These are phyloP conservation scores for Trichosurus vulpecula DNA, from an alignment of 2,797 vertebrate genomes.

Conservation along the genomic window DNA sequence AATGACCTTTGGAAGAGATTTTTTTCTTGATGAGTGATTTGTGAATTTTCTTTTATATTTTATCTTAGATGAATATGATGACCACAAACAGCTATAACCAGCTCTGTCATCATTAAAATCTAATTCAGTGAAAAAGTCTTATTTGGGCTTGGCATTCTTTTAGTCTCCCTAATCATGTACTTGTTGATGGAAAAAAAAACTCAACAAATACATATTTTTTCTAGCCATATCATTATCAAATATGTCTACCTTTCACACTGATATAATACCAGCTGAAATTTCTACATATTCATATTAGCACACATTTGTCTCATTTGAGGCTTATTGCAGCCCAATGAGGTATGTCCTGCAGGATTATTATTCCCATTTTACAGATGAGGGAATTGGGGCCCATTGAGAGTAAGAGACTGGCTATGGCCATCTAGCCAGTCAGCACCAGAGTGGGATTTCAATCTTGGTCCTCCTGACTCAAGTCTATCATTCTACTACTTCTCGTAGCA, in stretches of 20 bases:
- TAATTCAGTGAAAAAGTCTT: background rate
- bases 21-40: background rate
- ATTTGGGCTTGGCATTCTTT: background rate
- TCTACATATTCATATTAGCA: background rate
- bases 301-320: background rate
- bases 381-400: background rate
- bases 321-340: background rate
- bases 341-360: background rate
- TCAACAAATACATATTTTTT: background rate
- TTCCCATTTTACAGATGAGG: background rate
- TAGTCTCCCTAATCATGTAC: background rate
- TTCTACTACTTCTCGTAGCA: background rate
- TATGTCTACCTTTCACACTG: background rate
- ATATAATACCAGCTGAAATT: background rate
- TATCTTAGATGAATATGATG: background rate
- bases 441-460: background rate
- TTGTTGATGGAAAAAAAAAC: background rate
- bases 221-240: background rate
- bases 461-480: background rate
- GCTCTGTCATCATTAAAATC: background rate
- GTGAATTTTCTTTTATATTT: slow-evolving; percentile 21
- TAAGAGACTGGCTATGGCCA: background rate
- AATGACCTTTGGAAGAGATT: background rate
- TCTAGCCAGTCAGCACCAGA: background rate
- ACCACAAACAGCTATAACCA: background rate